These are phyloP conservation scores for Hippoglossus stenolepis DNA, from an alignment of 2,113 vertebrate species.

Conservation along the genomic window DNA sequence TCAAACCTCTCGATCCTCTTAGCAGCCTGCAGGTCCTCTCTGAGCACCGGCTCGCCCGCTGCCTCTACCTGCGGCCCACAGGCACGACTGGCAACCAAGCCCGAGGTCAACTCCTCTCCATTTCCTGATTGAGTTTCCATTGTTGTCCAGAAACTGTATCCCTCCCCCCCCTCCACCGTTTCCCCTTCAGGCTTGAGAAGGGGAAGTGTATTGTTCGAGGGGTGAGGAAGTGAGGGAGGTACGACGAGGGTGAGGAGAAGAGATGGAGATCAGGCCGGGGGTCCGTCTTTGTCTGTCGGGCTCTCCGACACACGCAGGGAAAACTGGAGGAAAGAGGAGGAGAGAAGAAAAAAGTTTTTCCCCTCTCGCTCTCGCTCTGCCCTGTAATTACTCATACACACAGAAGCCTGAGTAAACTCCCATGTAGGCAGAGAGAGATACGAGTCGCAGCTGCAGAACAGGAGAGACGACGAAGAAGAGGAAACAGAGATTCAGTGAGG, in stretches of 20 bases:
- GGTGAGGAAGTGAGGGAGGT: slow-evolving; percentile 8
- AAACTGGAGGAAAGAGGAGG: slow-evolving; percentile 54
- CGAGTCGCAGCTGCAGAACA: background rate
- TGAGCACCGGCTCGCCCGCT: slow-evolving; percentile 42
- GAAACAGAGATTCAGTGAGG: background rate
- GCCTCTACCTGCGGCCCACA: slow-evolving; percentile 60
- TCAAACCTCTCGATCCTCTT: slow-evolving; percentile 82
- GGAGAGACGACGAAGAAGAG: background rate
- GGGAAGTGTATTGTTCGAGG: slow-evolving; percentile 63
- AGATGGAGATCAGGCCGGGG: slow-evolving; percentile 31
- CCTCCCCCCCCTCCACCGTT: slow-evolving; percentile 2
- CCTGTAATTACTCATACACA: slow-evolving; percentile 66
- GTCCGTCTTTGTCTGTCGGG: slow-evolving; percentile 42
- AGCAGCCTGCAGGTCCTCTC: slow-evolving; percentile 76
- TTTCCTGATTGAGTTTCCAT: slow-evolving; percentile 88
- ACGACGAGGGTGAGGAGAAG: slow-evolving; percentile 11
- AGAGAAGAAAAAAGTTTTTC: slow-evolving; percentile 57
- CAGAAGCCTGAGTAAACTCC: slow-evolving; percentile 44
- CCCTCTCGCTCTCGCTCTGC: slow-evolving; percentile 46
- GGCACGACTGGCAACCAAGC: slow-evolving; percentile 55
- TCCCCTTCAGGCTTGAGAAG: slow-evolving; percentile 42
- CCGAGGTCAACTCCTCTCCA: slow-evolving; percentile 71
- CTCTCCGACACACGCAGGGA: slow-evolving; percentile 24
- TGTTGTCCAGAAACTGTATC: slow-evolving; percentile 79
- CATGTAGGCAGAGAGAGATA: slow-evolving; percentile 45